Evolutionary conservation across 2,113 vertebrate species (phyloP), one percentile per base, ranked within the genome.

Genomic region (Todiramphus saurophagus): DNA sequence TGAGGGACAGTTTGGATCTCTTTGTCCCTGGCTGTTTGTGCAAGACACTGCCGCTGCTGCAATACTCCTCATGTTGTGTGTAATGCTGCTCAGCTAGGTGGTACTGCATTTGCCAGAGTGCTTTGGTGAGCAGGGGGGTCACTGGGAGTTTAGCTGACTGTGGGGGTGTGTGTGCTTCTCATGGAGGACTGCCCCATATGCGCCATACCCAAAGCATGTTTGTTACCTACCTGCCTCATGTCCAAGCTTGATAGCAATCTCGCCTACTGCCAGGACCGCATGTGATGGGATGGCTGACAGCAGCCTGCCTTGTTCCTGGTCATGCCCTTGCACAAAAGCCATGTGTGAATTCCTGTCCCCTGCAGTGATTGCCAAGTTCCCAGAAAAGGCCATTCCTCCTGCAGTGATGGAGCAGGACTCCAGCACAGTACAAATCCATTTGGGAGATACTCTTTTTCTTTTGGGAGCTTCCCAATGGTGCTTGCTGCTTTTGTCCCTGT

Each of bases 191-290:
- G 60, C n/a, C 51, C 31, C 28, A 13, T 11, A 5, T 0, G 0
- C 31, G 33, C 33, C 68, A 6, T 8, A 33, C 39, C 37, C 25
- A 19, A 44, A 63, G 10, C 2, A 0, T 51, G n/a, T 64, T 73
- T 78, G 46, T 18, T n/a, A 35, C 64, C 93, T 94, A 98, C 98
- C 98, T 98, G 98, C 60, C 98, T 98, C 95, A 90, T 98, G 70
- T 98, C 94, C 96, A 98, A 96, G 97, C 97, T 98, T 41, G 92
- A 96, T 51, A 95, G 51, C 13, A 96, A 80, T 23, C 79, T 90
- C 94, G 97, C 94, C 83, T 94, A 90, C 60, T 95, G 69, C 60
- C 98, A 72, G 39, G 70, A 43, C n/a, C 88, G 2, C 25, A 7
- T 8, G 23, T 5, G 11, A 19, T 11, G 95, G 92, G 67, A 98